These are phyloP conservation scores for Dasyurus viverrinus DNA, from an alignment of 2,113 vertebrate genomes.

Conservation along the genomic window DNA sequence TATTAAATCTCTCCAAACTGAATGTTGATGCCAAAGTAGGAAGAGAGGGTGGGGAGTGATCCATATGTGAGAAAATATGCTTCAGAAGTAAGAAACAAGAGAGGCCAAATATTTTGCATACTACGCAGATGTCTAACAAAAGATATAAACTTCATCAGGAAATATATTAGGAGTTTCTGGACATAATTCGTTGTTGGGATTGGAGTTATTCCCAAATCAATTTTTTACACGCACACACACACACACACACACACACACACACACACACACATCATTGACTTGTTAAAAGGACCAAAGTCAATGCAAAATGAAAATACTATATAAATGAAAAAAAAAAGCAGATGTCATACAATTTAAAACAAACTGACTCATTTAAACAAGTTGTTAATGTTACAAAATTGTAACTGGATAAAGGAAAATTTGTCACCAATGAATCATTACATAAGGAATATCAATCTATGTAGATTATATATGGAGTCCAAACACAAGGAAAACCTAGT, in stretches of 20 bases:
- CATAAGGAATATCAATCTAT: not conserved
- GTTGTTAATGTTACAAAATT: not conserved
- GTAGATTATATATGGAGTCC: not conserved
- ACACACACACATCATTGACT: not conserved
- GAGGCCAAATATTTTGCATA: not conserved
- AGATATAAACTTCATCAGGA: not conserved
- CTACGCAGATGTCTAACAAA: not conserved
- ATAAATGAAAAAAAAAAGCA: not conserved
- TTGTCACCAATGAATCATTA: not conserved
- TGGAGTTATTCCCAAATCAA: not conserved
- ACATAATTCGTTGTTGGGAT: not conserved
- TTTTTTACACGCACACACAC: not conserved
- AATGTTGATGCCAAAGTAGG: not conserved
- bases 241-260: no score
- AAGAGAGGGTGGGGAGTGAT: not conserved
- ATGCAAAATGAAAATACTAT: not conserved
- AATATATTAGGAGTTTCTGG: not conserved
- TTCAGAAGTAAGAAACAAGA: not conserved
- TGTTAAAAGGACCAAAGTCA: not conserved
- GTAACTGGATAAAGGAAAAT: not conserved
- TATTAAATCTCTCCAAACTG: not conserved
- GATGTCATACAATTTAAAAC: not conserved
- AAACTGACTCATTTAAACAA: not conserved
- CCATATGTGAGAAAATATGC: not conserved
- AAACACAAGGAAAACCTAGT: not conserved